Evolutionary conservation across 2,888 invertebrate genomes (phyloP), one percentile per base, ranked within the genome.

Genomic region (Acanthococcus lagerstroemiae): DNA sequence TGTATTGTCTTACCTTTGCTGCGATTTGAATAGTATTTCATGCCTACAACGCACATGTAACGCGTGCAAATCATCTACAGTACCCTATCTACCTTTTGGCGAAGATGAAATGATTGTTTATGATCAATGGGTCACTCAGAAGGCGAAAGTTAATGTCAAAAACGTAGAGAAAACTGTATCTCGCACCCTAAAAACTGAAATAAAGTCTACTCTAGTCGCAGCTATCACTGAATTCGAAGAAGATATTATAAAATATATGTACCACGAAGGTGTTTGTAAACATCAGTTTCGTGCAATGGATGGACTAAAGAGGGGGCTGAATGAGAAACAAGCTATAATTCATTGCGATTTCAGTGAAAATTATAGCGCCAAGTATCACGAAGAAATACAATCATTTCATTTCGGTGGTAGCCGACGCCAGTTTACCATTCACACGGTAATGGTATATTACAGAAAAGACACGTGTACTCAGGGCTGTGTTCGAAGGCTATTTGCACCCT

Each of bases 321-420:
- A 12, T 9, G 37, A 6, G 12, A 30, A 30, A 6, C 7, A 30
- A 30, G 37, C 12, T 30, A 9, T 30, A 12, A 55, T 60, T 19
- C 72, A 73, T 57, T 69, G 71, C 45, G 72, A 73, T 61, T 72
- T 73, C 67, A 66, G 69, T 22, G 71, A 73, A 65, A 73, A 73
- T 55, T 72, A 69, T 67, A 27, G 24, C 1, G 69, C 69, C 24
- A 72, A 72, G 65, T 70, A 71, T 65, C 54, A 56, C 4, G 50
- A 44, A 55, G 72, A 73, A 69, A 71, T 72, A 9, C 72, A 73
- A 67, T 66, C 68, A 26, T 68, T 72, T n/a, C 72, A 72, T 67
- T 72, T 72, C 67, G 71, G 72, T 22, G 72, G 70, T 22, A 71
- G 71, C 2, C 65, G 63, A 17, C 58, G 45, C 12, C 72, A 72